Conservation (phyloP, 2,888 invertebrate genomes). For the Caenorhabditis drosophilae region DNA sequence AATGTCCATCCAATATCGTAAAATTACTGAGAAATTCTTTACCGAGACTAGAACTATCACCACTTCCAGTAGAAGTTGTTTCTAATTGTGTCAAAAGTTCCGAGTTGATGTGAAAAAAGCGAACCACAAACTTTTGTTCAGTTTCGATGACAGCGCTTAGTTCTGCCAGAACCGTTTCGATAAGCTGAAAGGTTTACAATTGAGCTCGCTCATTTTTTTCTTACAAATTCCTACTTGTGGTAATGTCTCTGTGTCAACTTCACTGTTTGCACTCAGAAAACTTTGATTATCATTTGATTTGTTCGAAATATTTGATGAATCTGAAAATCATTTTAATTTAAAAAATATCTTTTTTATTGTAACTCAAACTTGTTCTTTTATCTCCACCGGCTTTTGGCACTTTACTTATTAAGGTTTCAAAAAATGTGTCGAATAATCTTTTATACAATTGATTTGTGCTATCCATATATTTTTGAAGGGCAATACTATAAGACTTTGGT, state of each 20-base stretch:
- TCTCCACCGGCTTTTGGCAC: conserved; percentile 34
- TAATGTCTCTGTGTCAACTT: conserved; percentile 27
- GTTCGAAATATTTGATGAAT: conserved; percentile 20
- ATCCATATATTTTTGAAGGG: conserved; percentile 58
- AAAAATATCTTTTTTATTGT: not conserved
- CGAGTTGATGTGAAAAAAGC: conserved; percentile 84
- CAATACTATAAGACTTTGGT: conserved; percentile 70
- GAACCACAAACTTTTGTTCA: conserved; percentile 91
- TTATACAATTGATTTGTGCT: conserved; percentile 57
- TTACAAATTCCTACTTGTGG: too few species aligned
- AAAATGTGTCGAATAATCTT: conserved; percentile 57
- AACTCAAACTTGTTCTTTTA: conserved; percentile 25
- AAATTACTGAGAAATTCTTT: not conserved
- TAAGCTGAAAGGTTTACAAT: too few species aligned
- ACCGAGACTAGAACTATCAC: conserved; percentile 49
- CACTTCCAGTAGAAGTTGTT: conserved; percentile 55
- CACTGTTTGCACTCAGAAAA: conserved; percentile 29
- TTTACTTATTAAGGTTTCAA: conserved; percentile 40
- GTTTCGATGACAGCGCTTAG: conserved; percentile 88
- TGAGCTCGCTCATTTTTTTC: too few species aligned
- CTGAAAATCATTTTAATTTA: conserved; percentile 12
- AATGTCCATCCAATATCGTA: not conserved
- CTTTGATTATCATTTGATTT: conserved; percentile 28
- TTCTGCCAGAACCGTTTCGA: conserved; percentile 85
- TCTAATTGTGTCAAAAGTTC: conserved; percentile 61